Evolutionary conservation across 2,113 vertebrate genomes (phyloP).

Genomic region (Centropus unirufus): DNA sequence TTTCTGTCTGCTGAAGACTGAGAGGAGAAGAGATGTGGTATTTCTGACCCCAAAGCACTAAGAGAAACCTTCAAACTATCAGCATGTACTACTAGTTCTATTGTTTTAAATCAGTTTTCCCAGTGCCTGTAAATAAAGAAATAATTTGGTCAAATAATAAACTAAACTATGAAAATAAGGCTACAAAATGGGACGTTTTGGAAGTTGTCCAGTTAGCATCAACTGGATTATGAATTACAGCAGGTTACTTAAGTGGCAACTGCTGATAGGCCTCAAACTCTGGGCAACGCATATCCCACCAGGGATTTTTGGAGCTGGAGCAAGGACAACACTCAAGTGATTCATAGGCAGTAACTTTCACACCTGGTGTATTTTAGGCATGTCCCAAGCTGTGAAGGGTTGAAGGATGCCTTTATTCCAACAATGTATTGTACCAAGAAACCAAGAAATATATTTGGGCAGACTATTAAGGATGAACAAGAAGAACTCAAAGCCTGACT

Average conservation of each 20-base stretch:
- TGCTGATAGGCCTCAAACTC: background rate
- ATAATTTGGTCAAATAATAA: background rate
- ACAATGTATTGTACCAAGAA: background rate
- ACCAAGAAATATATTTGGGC: background rate
- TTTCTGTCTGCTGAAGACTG: background rate
- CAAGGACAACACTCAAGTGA: background rate
- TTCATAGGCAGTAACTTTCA: background rate
- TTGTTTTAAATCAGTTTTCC: background rate
- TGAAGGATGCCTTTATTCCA: background rate
- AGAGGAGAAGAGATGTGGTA: fast-evolving
- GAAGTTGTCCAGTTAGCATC: background rate
- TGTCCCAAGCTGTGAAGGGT: background rate
- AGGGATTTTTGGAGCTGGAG: background rate
- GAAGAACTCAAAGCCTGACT: background rate
- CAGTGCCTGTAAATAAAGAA: background rate
- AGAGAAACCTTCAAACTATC: background rate
- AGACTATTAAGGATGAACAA: background rate
- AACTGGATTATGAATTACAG: background rate
- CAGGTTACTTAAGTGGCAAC: background rate
- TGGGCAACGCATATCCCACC: background rate
- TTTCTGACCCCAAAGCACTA: background rate
- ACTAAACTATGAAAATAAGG: background rate
- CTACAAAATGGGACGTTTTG: background rate
- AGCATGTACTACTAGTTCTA: background rate
- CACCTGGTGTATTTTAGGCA: background rate